Conservation (phyloP, 2,113 vertebrate genomes). For the Stigmatopora argus region DNA sequence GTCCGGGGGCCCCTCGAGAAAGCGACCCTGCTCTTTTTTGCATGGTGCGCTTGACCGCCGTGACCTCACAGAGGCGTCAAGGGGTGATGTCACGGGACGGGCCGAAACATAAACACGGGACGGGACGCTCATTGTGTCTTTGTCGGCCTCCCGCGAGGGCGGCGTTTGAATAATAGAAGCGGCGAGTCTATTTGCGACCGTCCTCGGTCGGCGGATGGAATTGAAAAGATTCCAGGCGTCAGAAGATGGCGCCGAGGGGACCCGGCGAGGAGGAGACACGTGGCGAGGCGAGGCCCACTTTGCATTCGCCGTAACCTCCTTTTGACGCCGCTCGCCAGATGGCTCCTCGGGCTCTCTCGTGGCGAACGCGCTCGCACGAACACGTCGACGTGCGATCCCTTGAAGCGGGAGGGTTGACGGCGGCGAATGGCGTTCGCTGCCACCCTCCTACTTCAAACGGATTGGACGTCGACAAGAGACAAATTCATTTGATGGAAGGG, state of each 20-base stretch:
- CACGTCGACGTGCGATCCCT: not conserved
- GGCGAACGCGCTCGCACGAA: not conserved
- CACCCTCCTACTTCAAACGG: no score
- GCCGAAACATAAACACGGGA: no score
- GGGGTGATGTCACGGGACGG: not conserved
- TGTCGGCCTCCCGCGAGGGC: conserved; percentile 54
- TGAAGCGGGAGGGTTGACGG: no score
- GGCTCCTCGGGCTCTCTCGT: not conserved
- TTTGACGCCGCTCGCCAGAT: conserved; percentile 4
- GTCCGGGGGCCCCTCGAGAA: not conserved
- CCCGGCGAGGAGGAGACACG: conserved; percentile 61
- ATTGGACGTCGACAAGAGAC: no score
- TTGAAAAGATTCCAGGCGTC: conserved; percentile 70
- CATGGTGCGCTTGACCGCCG: not conserved
- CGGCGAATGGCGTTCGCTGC: no score
- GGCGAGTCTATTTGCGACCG: conserved; percentile 71
- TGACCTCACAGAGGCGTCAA: conserved; percentile 1
- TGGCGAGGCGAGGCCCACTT: conserved; percentile 67
- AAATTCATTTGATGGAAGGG: no score
- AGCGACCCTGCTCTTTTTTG: not conserved
- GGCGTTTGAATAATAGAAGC: conserved; percentile 75
- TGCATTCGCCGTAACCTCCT: conserved; percentile 44
- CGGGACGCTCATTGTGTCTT: no score
- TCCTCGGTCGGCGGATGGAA: conserved; percentile 69
- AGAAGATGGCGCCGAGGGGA: conserved; percentile 64